Conservation (phyloP, 1,140 invertebrate species). For the Hycleus cichorii region DNA sequence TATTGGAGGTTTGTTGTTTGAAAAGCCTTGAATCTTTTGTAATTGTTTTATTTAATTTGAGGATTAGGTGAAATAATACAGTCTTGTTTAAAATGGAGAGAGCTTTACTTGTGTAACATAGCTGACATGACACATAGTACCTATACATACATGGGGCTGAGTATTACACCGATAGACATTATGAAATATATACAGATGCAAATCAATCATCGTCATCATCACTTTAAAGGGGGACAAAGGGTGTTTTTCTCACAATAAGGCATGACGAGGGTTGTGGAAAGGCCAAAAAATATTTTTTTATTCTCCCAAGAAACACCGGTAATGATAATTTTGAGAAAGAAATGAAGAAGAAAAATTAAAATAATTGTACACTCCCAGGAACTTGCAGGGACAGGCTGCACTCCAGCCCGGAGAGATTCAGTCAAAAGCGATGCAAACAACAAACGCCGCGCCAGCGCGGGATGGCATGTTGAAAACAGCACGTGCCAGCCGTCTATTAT, state of each 20-base stretch:
- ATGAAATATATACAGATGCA: conserved; percentile 41
- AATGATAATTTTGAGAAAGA: not conserved
- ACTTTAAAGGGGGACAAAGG: not conserved
- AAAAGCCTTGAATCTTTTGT: no score
- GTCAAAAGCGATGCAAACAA: conserved; percentile 36
- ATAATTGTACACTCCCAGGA: conserved; percentile 27
- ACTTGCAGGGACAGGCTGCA: conserved; percentile 23
- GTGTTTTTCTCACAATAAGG: conserved; percentile 35
- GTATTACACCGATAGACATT: conserved; percentile 42
- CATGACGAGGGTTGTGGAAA: conserved; percentile 29
- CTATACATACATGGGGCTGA: conserved; percentile 42
- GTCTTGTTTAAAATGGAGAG: conserved; percentile 38
- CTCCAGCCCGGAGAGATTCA: conserved; percentile 32
- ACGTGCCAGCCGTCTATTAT: conserved; percentile 45
- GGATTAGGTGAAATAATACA: conserved; percentile 27
- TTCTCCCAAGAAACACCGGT: conserved; percentile 2
- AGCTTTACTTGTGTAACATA: conserved; percentile 43
- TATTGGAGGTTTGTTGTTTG: no score
- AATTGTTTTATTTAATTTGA: no score
- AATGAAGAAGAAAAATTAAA: conserved; percentile 9
- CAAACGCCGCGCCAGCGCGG: conserved; percentile 37
- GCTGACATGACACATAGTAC: conserved; percentile 43
- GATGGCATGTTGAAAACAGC: conserved; percentile 16
- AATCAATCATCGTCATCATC: no score
- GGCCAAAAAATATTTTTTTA: conserved; percentile 20